Conservation (phyloP, 2,113 vertebrate genomes). For the Pomatostomus ruficeps region DNA sequence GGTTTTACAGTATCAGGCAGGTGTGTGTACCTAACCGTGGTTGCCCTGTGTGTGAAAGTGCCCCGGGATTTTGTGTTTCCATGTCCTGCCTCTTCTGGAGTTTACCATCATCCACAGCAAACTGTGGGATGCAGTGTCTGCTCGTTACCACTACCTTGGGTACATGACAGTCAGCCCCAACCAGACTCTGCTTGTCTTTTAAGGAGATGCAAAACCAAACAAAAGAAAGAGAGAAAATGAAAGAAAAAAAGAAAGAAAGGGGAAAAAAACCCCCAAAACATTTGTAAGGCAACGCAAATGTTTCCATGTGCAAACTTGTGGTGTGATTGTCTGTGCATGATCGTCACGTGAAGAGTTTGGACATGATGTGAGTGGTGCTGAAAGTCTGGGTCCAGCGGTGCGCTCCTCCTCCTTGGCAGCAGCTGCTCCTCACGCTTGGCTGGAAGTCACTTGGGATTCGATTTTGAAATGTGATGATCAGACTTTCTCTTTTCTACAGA, state of each 20-base stretch:
- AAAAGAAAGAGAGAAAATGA: not conserved
- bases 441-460: conserved; percentile 69
- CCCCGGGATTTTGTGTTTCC: conserved; percentile 33
- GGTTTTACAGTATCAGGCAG: conserved; percentile 66
- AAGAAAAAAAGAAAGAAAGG: not conserved
- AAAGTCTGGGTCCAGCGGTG: conserved; percentile 29
- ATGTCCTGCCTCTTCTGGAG: conserved; percentile 70
- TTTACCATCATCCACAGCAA: conserved; percentile 80
- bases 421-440: conserved; percentile 70
- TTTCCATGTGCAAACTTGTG: conserved; percentile 60
- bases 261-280: not conserved
- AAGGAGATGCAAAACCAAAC: conserved; percentile 49
- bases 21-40: conserved; percentile 21
- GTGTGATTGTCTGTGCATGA: conserved; percentile 60
- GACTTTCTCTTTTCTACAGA: conserved; percentile 87
- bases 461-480: conserved; percentile 81
- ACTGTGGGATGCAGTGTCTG: conserved; percentile 80
- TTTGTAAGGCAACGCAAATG: conserved; percentile 60
- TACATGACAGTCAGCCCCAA: conserved; percentile 83
- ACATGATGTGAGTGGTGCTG: conserved; percentile 62
- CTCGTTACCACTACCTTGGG: conserved; percentile 81
- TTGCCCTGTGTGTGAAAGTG: conserved; percentile 49
- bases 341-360: conserved; percentile 49
- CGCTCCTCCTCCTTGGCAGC: conserved; percentile 66
- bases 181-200: conserved; percentile 79